Evolutionary conservation across 1,140 invertebrate genomes (phyloP).

Genomic region (Drosophila littoralis): DNA sequence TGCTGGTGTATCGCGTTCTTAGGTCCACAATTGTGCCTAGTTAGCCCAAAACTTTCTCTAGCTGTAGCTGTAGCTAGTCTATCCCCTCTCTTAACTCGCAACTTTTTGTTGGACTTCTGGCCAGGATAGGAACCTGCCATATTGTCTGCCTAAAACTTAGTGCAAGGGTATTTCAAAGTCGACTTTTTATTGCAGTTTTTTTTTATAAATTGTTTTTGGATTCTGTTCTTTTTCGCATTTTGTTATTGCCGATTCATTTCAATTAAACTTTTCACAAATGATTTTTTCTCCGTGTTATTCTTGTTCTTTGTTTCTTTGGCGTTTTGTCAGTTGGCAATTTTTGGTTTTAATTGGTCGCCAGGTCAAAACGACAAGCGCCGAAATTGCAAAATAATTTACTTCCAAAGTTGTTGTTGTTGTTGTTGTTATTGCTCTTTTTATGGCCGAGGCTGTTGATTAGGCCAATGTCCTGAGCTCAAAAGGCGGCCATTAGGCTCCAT

Average conservation of each 20-base stretch:
- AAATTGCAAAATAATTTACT: constrained; percentile 40
- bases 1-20: too few relatives aligned
- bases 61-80: too few relatives aligned
- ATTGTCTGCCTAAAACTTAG: too few relatives aligned
- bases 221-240: neutral
- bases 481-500: constrained; percentile 44
- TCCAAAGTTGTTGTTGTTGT: constrained; percentile 2
- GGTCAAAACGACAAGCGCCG: constrained; percentile 55
- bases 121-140: too few relatives aligned
- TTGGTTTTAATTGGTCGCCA: constrained; percentile 66
- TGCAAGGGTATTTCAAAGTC: neutral
- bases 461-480: constrained; percentile 48
- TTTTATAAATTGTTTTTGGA: neutral
- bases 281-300: constrained; percentile 11
- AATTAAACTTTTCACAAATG: constrained; percentile 54
- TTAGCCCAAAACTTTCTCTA: too few relatives aligned
- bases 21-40: too few relatives aligned
- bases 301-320: constrained; percentile 11
- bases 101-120: too few relatives aligned
- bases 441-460: constrained; percentile 52
- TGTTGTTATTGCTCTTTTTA: constrained; percentile 4
- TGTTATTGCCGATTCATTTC: constrained; percentile 45
- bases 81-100: too few relatives aligned
- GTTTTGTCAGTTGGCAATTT: constrained; percentile 49
- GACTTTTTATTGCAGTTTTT: neutral